These are phyloP conservation scores for Antedon mediterranea DNA, from an alignment of 53 echinoderm and acorn worm genomes.

Conservation along the genomic window DNA sequence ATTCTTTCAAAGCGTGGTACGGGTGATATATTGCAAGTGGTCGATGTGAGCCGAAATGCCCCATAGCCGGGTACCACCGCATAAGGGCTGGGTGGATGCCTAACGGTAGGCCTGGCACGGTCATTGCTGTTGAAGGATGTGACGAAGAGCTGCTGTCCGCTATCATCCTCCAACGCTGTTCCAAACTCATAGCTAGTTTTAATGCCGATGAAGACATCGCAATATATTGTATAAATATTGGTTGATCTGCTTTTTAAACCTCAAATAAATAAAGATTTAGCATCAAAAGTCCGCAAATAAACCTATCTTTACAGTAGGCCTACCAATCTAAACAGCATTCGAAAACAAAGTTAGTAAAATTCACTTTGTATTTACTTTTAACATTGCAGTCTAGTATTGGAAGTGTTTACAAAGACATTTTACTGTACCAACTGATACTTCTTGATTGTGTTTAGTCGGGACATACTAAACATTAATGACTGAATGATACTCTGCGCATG, in stretches of 20 bases:
- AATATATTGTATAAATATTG: background rate
- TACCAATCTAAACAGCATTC: too few relatives aligned
- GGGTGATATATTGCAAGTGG: conserved; percentile 5
- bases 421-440: too few relatives aligned
- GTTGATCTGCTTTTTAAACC: too few relatives aligned
- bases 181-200: background rate
- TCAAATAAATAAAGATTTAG: too few relatives aligned
- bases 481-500: background rate
- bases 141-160: background rate
- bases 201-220: background rate
- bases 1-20: conserved; percentile 16
- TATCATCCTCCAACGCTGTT: background rate
- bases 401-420: too few relatives aligned
- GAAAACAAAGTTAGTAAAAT: too few relatives aligned
- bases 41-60: conserved; percentile 18
- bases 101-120: background rate
- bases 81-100: conserved; percentile 9
- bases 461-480: too few relatives aligned
- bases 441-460: too few relatives aligned
- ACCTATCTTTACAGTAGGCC: too few relatives aligned
- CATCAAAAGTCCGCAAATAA: too few relatives aligned
- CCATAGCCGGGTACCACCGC: conserved; percentile 7
- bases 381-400: too few relatives aligned
- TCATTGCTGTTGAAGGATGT: background rate
- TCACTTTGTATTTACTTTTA: too few relatives aligned